Evolutionary conservation across 2,888 invertebrate genomes (phyloP).

Genomic region (Heliconius ethilla): DNA sequence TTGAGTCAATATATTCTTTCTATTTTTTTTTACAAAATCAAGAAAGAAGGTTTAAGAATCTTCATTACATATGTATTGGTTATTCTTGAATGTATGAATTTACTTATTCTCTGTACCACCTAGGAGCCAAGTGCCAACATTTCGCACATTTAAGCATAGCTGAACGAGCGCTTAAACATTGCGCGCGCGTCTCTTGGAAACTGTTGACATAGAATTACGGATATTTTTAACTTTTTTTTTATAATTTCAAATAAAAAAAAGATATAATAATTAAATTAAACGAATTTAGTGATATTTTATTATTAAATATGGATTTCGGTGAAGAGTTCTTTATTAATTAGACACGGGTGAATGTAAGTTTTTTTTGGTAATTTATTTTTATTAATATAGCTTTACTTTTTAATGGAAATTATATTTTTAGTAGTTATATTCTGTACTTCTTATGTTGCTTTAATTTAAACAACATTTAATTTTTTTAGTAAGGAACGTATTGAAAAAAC

Average conservation of each 20-base stretch:
- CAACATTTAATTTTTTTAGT: background rate
- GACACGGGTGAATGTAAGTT: background rate
- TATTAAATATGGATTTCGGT: constrained; percentile 21
- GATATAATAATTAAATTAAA: background rate
- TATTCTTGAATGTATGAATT: background rate
- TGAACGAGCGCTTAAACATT: constrained; percentile 1
- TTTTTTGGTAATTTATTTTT: background rate
- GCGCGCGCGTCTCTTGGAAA: constrained; percentile 15
- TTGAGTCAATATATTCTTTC: no score
- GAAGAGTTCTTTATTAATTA: background rate
- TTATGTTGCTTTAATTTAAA: no score
- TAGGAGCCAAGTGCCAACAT: constrained; percentile 15
- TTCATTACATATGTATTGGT: background rate
- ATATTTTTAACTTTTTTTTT: background rate
- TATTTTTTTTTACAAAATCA: no score
- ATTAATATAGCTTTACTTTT: background rate
- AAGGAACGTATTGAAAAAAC: background rate
- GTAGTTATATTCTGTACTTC: background rate
- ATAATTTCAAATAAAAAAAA: background rate
- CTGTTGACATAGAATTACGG: background rate
- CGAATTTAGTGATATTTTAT: background rate
- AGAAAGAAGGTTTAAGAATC: background rate
- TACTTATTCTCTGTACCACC: constrained; percentile 12
- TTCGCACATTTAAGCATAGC: constrained; percentile 13
- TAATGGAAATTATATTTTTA: background rate